Conservation (phyloP, 2,113 vertebrate species). For the Salvator merianae region DNA sequence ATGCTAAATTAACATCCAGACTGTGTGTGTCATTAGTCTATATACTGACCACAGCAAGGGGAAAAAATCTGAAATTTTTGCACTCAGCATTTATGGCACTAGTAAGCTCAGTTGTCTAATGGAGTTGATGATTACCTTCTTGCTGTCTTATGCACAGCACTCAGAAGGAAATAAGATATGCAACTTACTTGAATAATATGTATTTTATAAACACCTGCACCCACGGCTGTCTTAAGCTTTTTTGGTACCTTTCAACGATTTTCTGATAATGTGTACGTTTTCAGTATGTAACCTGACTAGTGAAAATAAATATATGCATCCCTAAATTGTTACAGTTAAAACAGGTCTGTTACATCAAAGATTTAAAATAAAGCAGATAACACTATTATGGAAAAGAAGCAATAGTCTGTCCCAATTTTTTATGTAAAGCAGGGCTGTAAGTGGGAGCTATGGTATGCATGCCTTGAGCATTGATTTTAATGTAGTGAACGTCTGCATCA, state of each 20-base stretch:
- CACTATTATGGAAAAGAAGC: neutral
- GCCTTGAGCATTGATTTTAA: neutral
- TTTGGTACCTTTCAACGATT: slow-evolving; percentile 14
- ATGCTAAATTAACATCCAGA: slow-evolving; percentile 42
- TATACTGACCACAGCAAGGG: slow-evolving; percentile 25
- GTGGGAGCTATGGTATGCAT: neutral
- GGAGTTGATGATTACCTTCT: neutral
- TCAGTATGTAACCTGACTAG: neutral
- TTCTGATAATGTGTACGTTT: slow-evolving; percentile 12
- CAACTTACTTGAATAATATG: slow-evolving; percentile 62
- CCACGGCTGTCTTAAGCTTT: slow-evolving; percentile 29
- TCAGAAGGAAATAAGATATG: slow-evolving; percentile 68
- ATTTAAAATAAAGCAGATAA: neutral
- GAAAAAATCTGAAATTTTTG: slow-evolving; percentile 28
- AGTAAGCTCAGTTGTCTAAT: slow-evolving; percentile 36
- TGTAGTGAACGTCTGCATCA: no score
- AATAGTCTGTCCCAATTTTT: neutral
- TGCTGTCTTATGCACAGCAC: slow-evolving; percentile 72
- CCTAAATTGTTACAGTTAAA: slow-evolving; percentile 3
- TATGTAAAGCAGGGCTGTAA: neutral
- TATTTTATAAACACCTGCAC: slow-evolving; percentile 60
- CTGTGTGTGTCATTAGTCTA: neutral
- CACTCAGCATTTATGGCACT: slow-evolving; percentile 34
- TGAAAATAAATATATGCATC: slow-evolving; percentile 11
- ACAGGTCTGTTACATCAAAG: neutral